phyloP scores from a whole-genome alignment of 2,797 vertebrate genomes.

The Apogon hyalosoma region DNA sequence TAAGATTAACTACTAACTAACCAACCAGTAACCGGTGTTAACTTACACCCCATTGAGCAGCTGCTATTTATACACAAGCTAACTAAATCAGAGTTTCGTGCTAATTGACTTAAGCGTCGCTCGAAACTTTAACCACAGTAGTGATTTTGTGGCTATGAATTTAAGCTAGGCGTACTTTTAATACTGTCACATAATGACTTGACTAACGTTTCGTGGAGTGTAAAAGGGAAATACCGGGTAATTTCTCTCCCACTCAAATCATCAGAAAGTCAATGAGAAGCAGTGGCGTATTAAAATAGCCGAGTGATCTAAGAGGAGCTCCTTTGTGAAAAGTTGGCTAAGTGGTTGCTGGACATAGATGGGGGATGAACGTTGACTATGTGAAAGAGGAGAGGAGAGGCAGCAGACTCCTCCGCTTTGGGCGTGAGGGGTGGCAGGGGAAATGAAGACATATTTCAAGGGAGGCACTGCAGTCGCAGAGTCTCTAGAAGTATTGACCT shows the following conservation, averaged over 20 bases:
- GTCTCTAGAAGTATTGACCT: slow-evolving; percentile 84
- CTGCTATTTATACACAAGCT: slow-evolving; percentile 21
- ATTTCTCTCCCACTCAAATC: slow-evolving; percentile 23
- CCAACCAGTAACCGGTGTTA: background rate
- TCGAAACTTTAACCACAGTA: slow-evolving; percentile 24
- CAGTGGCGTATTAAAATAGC: slow-evolving; percentile 38
- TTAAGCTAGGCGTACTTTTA: slow-evolving; percentile 18
- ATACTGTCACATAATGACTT: slow-evolving; percentile 32
- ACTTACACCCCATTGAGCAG: background rate
- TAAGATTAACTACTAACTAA: background rate
- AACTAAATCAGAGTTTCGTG: slow-evolving; percentile 6
- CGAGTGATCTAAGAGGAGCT: slow-evolving; percentile 36
- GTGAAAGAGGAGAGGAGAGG: slow-evolving; percentile 52
- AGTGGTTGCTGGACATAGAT: slow-evolving; percentile 38
- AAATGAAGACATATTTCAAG: slow-evolving; percentile 76
- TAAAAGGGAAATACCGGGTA: slow-evolving; percentile 31
- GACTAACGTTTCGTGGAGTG: slow-evolving; percentile 22
- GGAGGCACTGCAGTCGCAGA: slow-evolving; percentile 75
- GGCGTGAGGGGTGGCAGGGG: slow-evolving; percentile 63
- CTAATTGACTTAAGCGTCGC: background rate
- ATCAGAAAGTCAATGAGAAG: slow-evolving; percentile 25
- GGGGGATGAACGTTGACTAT: slow-evolving; percentile 12
- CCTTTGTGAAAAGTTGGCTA: slow-evolving; percentile 67
- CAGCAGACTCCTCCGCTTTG: slow-evolving; percentile 40
- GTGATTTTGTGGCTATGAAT: slow-evolving; percentile 1